Evolutionary conservation across 2,113 vertebrate species (phyloP), one percentile per base, ranked within the genome.

Genomic region (Arothron firmamentum): DNA sequence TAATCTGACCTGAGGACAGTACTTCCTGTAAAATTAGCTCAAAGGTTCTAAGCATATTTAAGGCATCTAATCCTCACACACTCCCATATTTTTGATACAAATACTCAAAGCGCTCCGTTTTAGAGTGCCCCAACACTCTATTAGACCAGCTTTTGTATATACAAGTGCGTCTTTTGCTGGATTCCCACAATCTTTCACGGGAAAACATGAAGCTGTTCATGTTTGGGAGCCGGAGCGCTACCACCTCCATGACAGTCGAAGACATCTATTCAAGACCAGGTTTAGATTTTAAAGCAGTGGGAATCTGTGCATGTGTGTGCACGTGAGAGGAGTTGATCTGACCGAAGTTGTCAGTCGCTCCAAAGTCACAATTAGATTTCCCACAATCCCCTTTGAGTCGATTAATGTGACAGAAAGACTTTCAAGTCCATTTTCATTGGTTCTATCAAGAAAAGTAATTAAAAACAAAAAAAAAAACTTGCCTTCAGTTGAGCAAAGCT

Each of bases 151-250:
- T 38, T 80, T 82, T 82, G 64, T 47, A 52, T 20, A 72, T 77
- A 81, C 74, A 70, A 74, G 74, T 80, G 80, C 78, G 80, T 76
- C 69, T 76, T 52, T 80, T 74, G 79, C 49, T 50, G 67, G 77
- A 75, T 73, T 80, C 25, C 25, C 77, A 58, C 58, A 73, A 64
- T 72, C 15, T 83, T 87, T 81, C 67, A 31, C 79, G 78, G 65
- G 80, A 80, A 78, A 72, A 56, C 5, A n/a, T 18, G 48, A 67
- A 61, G 55, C 16, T 59, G 48, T 74, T 80, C 46, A 56, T 67
- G 31, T 38, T 38, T 38, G 70, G 12, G 55, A 51, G 68, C 38
- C n/a, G 41, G 57, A 28, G 67, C 55, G 52, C 50, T 51, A 1
- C 45, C 45, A 47, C 15, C 12, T 47, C 15, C 45, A 47, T 18